Evolutionary conservation across 2,113 vertebrate species (phyloP).

Genomic region (Lathamus discolor): DNA sequence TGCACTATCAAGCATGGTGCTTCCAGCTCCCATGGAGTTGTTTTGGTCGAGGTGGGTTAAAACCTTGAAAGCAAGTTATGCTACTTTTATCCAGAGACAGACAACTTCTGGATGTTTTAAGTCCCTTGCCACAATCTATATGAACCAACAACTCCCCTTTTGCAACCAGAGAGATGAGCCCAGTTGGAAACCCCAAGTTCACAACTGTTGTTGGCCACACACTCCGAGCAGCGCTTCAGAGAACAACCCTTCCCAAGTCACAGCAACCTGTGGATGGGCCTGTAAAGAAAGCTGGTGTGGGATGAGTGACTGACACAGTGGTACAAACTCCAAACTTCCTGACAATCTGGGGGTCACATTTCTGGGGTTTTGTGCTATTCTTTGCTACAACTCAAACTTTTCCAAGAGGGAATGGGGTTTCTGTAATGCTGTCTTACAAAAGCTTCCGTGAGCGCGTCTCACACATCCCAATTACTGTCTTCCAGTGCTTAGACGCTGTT

Average conservation of each 20-base stretch:
- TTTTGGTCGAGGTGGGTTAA: background rate
- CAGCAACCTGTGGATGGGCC: background rate
- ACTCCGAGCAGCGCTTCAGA: background rate
- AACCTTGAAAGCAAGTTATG: background rate
- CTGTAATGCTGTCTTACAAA: constrained; percentile 1
- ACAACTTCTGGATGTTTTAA: background rate
- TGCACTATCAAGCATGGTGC: accelerated
- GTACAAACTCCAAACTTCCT: background rate
- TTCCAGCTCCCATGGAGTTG: accelerated
- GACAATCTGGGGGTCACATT: background rate
- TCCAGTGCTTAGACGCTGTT: constrained; percentile 1
- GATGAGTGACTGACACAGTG: background rate
- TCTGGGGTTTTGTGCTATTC: background rate
- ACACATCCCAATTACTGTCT: constrained; percentile 42
- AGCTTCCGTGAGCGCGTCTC: background rate
- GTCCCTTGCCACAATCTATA: background rate
- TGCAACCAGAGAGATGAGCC: background rate
- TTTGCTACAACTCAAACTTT: constrained; percentile 35
- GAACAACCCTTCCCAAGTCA: background rate
- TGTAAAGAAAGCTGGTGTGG: background rate
- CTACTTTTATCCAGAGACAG: background rate
- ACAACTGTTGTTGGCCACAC: background rate
- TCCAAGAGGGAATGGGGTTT: background rate
- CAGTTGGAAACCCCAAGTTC: background rate
- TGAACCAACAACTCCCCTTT: background rate